phyloP scores from a whole-genome alignment of 2,888 invertebrate genomes.

The Oeneis ivallda region DNA sequence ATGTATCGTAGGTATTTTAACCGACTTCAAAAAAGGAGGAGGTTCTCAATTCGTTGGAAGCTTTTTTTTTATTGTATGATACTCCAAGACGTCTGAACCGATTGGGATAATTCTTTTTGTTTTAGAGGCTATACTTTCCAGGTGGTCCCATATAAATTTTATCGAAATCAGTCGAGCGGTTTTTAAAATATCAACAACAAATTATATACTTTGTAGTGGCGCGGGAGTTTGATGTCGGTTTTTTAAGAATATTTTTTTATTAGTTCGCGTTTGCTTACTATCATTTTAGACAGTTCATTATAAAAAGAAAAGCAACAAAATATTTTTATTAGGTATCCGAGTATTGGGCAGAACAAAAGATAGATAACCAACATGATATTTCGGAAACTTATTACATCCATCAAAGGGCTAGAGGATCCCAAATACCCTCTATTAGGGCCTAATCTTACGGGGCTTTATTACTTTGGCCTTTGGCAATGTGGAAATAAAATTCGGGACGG shows the following conservation, averaged over 20 bases:
- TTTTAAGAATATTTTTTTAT: background rate
- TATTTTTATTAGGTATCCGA: slow-evolving; percentile 4
- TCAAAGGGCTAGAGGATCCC: slow-evolving; percentile 53
- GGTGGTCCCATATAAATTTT: too few relatives aligned
- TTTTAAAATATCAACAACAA: too few relatives aligned
- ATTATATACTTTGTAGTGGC: too few relatives aligned
- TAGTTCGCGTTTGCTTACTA: slow-evolving; percentile 7
- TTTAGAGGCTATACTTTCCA: too few relatives aligned
- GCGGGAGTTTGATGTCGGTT: too few relatives aligned
- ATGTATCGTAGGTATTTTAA: too few relatives aligned
- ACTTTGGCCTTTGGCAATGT: slow-evolving; percentile 57
- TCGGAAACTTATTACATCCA: slow-evolving; percentile 43
- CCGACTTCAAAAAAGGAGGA: too few relatives aligned
- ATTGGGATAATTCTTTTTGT: too few relatives aligned
- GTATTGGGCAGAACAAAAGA: background rate
- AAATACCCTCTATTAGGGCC: slow-evolving; percentile 62
- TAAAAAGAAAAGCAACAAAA: slow-evolving; percentile 1
- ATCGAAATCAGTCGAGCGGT: too few relatives aligned
- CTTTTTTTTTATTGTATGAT: too few relatives aligned
- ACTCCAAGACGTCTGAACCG: too few relatives aligned
- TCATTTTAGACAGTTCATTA: background rate
- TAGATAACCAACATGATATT: slow-evolving; percentile 13
- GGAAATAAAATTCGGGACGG: slow-evolving; percentile 46
- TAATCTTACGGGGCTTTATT: slow-evolving; percentile 55
- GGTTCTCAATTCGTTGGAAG: too few relatives aligned